Evolutionary conservation across 2,888 invertebrate genomes (phyloP), one percentile per base, ranked within the genome.

Genomic region (Argyresthia albistria): DNA sequence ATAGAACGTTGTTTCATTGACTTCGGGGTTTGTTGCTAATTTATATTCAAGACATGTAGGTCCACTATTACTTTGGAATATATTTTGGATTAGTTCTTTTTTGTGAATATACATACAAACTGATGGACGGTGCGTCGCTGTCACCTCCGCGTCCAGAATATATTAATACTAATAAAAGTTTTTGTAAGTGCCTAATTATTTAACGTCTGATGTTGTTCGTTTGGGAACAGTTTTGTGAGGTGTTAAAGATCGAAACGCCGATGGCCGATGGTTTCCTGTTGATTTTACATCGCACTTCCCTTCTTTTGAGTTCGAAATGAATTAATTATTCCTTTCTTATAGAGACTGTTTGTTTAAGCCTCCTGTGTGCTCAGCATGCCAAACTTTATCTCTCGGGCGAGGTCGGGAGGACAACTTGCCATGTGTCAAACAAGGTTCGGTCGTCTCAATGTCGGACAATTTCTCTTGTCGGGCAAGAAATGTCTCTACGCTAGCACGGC

Each of bases 21-120:
- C 67, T 69, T 54, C 50, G 39, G 46, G 55, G 47, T 54, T 56
- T 46, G 64, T 69, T 65, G 70, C 76, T 79, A 71, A 73, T 81
- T 79, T 73, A 76, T 67, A 81, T 80, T 81, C 80, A 75, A 69
- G 65, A 63, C 75, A 73, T 71, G 73, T 73, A 70, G 64, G 59
- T 57, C 63, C 65, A 63, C 68, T 70, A 70, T 71, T 69, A 68
- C 69, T 59, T 64, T 60, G 64, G 70, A 64, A 36, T 52, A 37
- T 72, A 67, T 71, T 71, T 73, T 62, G 62, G 64, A 65, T 69
- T 64, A 58, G 59, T 69, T 25, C 25, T 25, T 68, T 66, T 63
- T 64, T 65, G 62, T 57, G 60, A 68, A 70, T 63, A 64, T 64
- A 25, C 25, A 64, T 64, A 25, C 25, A 25, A 25, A 68, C 68